A percentile compares a stretch with the other conserved stretches of the same genome.
Conservation (phyloP, 2,888 invertebrate genomes). For the Nomada hirtipes region DNA sequence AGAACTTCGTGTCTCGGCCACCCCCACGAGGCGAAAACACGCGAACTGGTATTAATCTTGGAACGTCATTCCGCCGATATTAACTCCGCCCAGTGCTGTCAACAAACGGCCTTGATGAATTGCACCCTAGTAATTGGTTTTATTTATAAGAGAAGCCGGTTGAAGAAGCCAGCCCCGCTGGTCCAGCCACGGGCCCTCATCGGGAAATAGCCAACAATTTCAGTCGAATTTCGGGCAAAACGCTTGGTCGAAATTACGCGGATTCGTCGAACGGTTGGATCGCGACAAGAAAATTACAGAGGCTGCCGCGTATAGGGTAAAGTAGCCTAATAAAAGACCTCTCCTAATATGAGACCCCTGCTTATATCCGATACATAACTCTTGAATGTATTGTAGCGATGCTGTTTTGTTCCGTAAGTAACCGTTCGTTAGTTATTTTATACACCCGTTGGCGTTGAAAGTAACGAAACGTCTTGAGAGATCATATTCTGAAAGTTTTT, state of each 20-base stretch:
- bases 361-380: too few relatives aligned
- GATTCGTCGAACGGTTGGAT: too few relatives aligned
- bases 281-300: too few relatives aligned
- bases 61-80: constrained; percentile 43
- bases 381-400: too few relatives aligned
- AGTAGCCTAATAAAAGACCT: too few relatives aligned
- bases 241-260: background rate
- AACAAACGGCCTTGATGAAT: constrained; percentile 30
- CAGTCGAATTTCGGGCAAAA: background rate
- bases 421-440: too few relatives aligned
- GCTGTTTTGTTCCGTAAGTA: too few relatives aligned
- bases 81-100: constrained; percentile 27
- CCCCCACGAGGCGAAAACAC: constrained; percentile 42
- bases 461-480: too few relatives aligned
- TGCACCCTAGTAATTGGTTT: constrained; percentile 27
- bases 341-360: too few relatives aligned
- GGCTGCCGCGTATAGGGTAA: too few relatives aligned
- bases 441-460: too few relatives aligned
- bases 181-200: background rate
- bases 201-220: background rate
- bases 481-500: too few relatives aligned
- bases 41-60: constrained; percentile 58
- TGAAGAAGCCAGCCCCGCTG: background rate
- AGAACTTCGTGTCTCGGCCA: constrained; percentile 12
- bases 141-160: constrained; percentile 26